Evolutionary conservation across 2,797 vertebrate genomes (phyloP), one percentile per base, ranked within the genome.

Genomic region (Pteronotus mesoamericanus): DNA sequence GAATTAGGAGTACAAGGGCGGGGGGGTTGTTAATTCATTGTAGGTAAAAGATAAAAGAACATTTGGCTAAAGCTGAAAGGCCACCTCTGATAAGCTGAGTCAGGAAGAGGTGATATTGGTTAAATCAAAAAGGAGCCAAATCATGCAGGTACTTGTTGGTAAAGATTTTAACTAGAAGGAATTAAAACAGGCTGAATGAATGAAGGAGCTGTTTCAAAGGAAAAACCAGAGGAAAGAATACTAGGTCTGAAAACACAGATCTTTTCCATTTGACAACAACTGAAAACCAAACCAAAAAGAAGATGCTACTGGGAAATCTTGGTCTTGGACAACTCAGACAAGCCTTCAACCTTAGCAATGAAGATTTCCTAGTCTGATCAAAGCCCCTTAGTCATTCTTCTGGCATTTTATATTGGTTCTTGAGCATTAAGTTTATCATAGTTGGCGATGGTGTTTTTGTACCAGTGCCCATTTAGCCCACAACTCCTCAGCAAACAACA

Each of bases 401-500:
- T 42, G 34, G 24, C 10, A 9, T 37, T 48, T 84, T 24, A 72
- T 14, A 44, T 93, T 86, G 78, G 42, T 74, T 59, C n/a, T 53
- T 24, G 9, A 18, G 10, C 39, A 72, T 59, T 46, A 37, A 34
- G 18, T 55, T 61, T 75, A 57, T 57, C 34, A 46, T 22, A 5
- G 83, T 92, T 95, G 71, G 59, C 57, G 51, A 6, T 68, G 37
- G 37, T 34, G 57, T 79, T 78, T 91, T 91, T 83, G 85, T 89
- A 85, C 48, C 61, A 84, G 75, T 32, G 78, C 26, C 88, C 75
- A 90, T 97, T 93, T 94, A 96, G 86, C 82, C 91, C 57, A 57
- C 51, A 86, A 59, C 44, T 92, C 90, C 61, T 95, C 80, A 9
- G 59, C 37, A 34, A 77, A 97, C 91, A 97, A 91, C 97, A 97